Evolutionary conservation across 1,140 invertebrate genomes (phyloP), one percentile per base, ranked within the genome.

Genomic region (Sycophila sp.): DNA sequence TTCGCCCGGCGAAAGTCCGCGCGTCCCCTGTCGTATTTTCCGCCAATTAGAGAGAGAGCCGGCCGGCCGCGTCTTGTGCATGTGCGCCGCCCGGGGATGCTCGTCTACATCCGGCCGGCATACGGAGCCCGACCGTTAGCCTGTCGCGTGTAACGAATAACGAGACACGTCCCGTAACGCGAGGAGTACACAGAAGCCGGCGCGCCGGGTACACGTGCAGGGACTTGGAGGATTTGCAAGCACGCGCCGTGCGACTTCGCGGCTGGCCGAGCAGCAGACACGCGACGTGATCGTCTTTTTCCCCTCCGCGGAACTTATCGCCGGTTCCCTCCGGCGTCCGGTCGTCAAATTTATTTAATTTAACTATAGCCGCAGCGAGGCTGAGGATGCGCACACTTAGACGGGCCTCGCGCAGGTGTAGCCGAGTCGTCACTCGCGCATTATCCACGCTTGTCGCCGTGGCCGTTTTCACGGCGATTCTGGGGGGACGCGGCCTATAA

Each of bases 11-110:
- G 17, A 47, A 47, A 47, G 49, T 53, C 49, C 49, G 26, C 38
- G 51, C 28, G 40, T 49, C 36, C 19, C 55, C 22, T 56, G 36
- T 64, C 69, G 69, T 71, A 65, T 56, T 71, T 71, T 65, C 69
- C 69, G 53, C 69, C 69, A 71, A 71, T 71, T 71, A 71, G 60
- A 47, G 51, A 4, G 32, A 2, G 13, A 56, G 22, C 15, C 4
- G 22, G 17, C 11, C 36, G 22, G 6, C 42, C 8, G 5, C 60
- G 60, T 64, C 60, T 51, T 64, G 13, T 26, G 13, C 47, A n/a
- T n/a, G n/a, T n/a, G n/a, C n/a, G n/a, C n/a, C n/a, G n/a, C n/a
- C n/a, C n/a, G n/a, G n/a, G n/a, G n/a, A n/a, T n/a, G n/a, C n/a
- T n/a, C n/a, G n/a, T n/a, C n/a, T n/a, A n/a, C n/a, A n/a, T n/a